phyloP scores from a whole-genome alignment of 2,888 invertebrate genomes.

The Patella depressa region DNA sequence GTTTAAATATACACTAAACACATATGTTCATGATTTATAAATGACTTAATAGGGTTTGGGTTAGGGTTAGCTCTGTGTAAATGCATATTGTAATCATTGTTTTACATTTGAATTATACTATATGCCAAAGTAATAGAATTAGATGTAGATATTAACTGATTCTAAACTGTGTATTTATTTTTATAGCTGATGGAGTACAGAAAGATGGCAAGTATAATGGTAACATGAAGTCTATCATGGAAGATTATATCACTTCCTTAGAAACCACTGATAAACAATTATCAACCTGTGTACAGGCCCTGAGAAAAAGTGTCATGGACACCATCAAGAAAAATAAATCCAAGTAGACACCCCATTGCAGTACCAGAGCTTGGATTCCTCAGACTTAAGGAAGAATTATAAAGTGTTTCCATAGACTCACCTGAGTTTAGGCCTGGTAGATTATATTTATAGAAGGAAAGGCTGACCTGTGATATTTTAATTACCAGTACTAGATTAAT shows the following conservation, averaged over 20 bases:
- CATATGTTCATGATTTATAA: no score
- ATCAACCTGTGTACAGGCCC: constrained; percentile 33
- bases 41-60: no score
- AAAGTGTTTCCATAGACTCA: no score
- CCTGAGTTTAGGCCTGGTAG: no score
- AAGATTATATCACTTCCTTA: constrained; percentile 40
- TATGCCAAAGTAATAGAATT: background rate
- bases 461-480: no score
- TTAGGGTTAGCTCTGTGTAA: no score
- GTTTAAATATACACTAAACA: no score
- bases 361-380: no score
- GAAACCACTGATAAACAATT: constrained; percentile 40
- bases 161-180: background rate
- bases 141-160: constrained; percentile 14
- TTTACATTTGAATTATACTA: background rate
- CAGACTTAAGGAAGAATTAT: no score
- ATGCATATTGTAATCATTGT: background rate
- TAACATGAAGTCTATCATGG: constrained; percentile 35
- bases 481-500: no score
- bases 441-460: no score
- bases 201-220: constrained; percentile 23
- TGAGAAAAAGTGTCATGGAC: constrained; percentile 45
- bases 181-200: constrained; percentile 18
- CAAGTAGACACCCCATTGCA: background rate
- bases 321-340: constrained; percentile 42